Evolutionary conservation across 2,888 invertebrate genomes (phyloP).

Genomic region (Heliothis peltigera): DNA sequence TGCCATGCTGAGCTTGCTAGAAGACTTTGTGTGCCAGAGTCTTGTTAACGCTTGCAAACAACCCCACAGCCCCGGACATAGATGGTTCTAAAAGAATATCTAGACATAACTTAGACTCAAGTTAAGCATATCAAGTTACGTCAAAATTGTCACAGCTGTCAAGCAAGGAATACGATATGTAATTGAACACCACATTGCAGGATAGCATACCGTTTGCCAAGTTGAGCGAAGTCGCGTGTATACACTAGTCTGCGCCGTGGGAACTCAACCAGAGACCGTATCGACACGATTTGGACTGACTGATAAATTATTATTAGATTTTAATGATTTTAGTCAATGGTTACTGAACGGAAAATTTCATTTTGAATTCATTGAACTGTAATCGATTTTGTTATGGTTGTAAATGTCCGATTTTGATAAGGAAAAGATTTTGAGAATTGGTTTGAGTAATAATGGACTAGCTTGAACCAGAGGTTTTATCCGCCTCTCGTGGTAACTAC

Average conservation of each 20-base stretch:
- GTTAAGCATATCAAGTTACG: background rate
- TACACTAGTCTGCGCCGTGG: conserved; percentile 66
- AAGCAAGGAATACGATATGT: conserved; percentile 49
- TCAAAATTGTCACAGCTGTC: conserved; percentile 28
- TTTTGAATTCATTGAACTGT: conserved; percentile 20
- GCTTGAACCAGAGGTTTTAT: no score
- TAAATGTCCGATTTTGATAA: conserved; percentile 1
- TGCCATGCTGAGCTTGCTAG: no score
- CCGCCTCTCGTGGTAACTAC: no score
- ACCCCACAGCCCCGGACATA: no score
- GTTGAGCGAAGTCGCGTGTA: conserved; percentile 60
- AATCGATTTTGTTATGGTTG: conserved; percentile 8
- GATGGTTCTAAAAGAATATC: no score
- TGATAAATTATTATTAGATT: conserved; percentile 29
- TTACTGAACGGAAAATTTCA: conserved; percentile 12
- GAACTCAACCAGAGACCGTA: conserved; percentile 60
- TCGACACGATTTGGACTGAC: conserved; percentile 43
- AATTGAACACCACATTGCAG: conserved; percentile 61
- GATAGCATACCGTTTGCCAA: conserved; percentile 57
- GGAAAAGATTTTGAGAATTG: background rate
- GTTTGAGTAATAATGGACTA: background rate
- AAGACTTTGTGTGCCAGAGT: no score
- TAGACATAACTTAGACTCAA: background rate
- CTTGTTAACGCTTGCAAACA: no score
- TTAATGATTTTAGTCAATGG: conserved; percentile 38